A percentile compares a stretch with the other conserved stretches of the same genome.
Evolutionary conservation across 2,113 vertebrate genomes (phyloP).

Genomic region (Chrysemys picta): DNA sequence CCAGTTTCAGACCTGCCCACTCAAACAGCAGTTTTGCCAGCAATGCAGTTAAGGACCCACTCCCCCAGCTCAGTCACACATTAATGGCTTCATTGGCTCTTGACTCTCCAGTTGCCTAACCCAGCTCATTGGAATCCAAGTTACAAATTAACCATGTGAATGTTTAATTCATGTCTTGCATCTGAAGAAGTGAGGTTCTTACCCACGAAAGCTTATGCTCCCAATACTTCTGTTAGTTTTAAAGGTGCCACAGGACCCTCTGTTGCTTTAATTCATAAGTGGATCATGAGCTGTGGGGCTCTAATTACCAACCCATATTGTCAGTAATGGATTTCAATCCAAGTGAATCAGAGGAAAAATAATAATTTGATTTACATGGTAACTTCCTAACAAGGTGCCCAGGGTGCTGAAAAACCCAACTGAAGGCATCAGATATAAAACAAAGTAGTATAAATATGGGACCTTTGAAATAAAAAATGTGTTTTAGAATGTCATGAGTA

Average conservation of each 20-base stretch:
- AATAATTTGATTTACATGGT: background rate
- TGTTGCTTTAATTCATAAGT: background rate
- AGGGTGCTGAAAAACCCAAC: background rate
- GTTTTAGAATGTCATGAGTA: background rate
- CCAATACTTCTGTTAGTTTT: no score
- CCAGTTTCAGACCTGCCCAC: background rate
- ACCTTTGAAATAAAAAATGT: background rate
- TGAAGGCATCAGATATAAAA: background rate
- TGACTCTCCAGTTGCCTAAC: background rate
- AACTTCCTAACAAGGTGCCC: background rate
- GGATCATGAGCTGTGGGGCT: background rate
- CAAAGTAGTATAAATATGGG: background rate
- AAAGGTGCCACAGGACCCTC: no score
- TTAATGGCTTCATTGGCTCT: background rate
- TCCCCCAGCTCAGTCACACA: background rate
- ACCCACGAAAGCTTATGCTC: no score
- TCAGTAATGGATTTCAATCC: background rate
- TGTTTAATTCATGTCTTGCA: background rate
- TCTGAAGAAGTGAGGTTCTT: no score
- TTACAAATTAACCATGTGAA: constrained; percentile 16
- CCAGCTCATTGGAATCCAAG: background rate
- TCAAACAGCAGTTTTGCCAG: background rate
- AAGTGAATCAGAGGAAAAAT: background rate
- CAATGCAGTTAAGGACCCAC: fast-evolving
- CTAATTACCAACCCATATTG: fast-evolving